Evolutionary conservation across 2,888 invertebrate genomes (phyloP), one percentile per base, ranked within the genome.

Genomic region (Thereva unica): DNA sequence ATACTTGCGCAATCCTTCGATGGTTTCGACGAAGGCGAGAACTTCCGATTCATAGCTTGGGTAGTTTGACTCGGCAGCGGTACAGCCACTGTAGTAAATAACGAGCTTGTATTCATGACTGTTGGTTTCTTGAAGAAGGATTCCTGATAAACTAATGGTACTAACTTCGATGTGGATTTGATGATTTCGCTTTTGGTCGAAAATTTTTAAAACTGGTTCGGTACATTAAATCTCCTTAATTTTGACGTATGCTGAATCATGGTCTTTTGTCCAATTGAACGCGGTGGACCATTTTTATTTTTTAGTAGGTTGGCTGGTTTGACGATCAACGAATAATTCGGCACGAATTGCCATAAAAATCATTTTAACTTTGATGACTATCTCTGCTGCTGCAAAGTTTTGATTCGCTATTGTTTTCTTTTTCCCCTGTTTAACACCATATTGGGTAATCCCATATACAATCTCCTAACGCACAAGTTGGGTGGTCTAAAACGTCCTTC

Each of bases 51-150:
- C n/a, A n/a, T n/a, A n/a, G n/a, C n/a, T n/a, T n/a, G 75, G 73
- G 69, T 77, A 76, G 68, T 81, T 78, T 0, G 78, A 78, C 71
- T 80, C 78, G 0, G 75, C 73, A 0, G 67, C 70, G 0, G 75
- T 75, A 5, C 74, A 76, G 44, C 73, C 71, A 49, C 76, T 78
- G 40, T 67, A 75, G 61, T 77, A 78, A 0, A 74, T 75, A 0
- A 82, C 70, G 0, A 75, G 76, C 8, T 70, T 72, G 5, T 66
- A 70, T 0, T 3, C 1, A n/a, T 65, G n/a, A n/a, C 55, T 1
- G 71, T 55, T 1, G 38, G 42, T 4, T 69, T 67, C 35, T 64
- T 79, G 78, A 52, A 78, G 56, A 0, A 80, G 10, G 3, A 80
- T 75, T 1, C 75, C 78, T 4, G 61, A 76, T 69, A 72, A 69